Base-by-base conservation (phyloP, 2,113 vertebrate species). In the Osmerus eperlanus region DNA sequence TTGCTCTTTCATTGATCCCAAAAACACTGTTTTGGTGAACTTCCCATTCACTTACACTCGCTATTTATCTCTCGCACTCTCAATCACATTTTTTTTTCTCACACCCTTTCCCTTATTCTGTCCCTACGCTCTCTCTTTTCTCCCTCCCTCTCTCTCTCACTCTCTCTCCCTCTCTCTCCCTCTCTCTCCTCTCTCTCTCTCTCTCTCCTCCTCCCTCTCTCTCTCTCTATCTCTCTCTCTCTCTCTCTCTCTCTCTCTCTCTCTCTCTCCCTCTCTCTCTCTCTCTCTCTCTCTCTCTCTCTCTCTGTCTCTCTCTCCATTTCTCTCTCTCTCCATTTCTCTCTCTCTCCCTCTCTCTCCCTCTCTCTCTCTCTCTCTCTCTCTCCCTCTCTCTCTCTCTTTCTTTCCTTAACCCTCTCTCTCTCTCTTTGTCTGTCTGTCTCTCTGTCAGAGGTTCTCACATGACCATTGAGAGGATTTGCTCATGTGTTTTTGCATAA, bases 401-500 rank as follows among this genome's bases (percentile, higher is more conserved):
- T 53, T 60, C 55, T 58, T 28, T 73, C 47, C 52, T 6, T 21
- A 21, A 21, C 9, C 9, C 18, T 19, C 59, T 51, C 13, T 32
- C 41, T 51, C 9, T 21, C 2, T 55, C 15, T 28, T 23, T 23
- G 58, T 47, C 69, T 58, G 28, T 64, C 19, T 74, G 61, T 77
- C 3, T 16, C 19, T 64, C 70, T 58, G 18, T 72, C 63, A 41
- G 58, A 4, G 71, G 76, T 72, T 72, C 68, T 61, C 70, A 65
- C 60, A 70, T 21, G 68, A 68, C 56, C 23, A 76, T 81, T 82
- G 59, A 77, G 71, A 78, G 79, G 77, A 78, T 88, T 85, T 85
- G 71, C 68, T 55, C 52, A 16, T 79, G 85, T 77, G 80, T 51
- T 70, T 80, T 74, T 81, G 76, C 78, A 85, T 86, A 83, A 79